Evolutionary conservation across 2,888 invertebrate genomes (phyloP).

Genomic region (Lasioglossum leucozonium): DNA sequence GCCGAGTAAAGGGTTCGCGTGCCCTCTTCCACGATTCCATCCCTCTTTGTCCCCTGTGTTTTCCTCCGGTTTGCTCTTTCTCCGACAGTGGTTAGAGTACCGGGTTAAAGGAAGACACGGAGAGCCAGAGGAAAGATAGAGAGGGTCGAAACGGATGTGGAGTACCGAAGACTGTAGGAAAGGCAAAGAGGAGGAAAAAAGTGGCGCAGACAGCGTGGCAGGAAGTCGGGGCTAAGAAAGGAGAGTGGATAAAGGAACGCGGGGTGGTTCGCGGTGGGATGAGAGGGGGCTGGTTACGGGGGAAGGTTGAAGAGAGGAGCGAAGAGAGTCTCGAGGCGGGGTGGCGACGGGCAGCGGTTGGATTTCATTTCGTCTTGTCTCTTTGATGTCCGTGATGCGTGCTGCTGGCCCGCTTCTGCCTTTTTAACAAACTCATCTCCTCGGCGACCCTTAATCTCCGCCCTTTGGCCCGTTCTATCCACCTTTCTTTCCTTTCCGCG

Average conservation of each 20-base stretch:
- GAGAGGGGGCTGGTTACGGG: not conserved
- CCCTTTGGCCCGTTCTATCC: conserved; percentile 78
- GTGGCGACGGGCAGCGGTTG: conserved; percentile 80
- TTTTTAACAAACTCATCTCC: conserved; percentile 85
- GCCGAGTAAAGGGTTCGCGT: conserved; percentile 59
- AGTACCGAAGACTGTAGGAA: conserved; percentile 62
- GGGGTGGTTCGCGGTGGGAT: conserved; percentile 43
- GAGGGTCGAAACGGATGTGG: conserved; percentile 60
- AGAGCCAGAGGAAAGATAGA: not conserved
- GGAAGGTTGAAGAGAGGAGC: not conserved
- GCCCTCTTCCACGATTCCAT: conserved; percentile 60
- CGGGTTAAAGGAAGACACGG: not conserved
- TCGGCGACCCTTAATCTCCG: conserved; percentile 84
- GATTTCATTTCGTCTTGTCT: conserved; percentile 85
- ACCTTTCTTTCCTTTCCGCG: conserved; percentile 73
- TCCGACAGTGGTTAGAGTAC: conserved; percentile 13
- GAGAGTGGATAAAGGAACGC: conserved; percentile 59
- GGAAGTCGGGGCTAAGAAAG: conserved; percentile 63
- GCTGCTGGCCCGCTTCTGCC: conserved; percentile 84
- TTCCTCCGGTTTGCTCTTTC: conserved; percentile 46
- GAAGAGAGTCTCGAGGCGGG: conserved; percentile 67
- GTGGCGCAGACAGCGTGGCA: conserved; percentile 55
- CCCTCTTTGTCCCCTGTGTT: conserved; percentile 50
- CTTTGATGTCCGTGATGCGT: conserved; percentile 85
- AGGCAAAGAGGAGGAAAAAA: conserved; percentile 58